Conservation (phyloP, 2,797 vertebrate genomes). For the Crenichthys baileyi region DNA sequence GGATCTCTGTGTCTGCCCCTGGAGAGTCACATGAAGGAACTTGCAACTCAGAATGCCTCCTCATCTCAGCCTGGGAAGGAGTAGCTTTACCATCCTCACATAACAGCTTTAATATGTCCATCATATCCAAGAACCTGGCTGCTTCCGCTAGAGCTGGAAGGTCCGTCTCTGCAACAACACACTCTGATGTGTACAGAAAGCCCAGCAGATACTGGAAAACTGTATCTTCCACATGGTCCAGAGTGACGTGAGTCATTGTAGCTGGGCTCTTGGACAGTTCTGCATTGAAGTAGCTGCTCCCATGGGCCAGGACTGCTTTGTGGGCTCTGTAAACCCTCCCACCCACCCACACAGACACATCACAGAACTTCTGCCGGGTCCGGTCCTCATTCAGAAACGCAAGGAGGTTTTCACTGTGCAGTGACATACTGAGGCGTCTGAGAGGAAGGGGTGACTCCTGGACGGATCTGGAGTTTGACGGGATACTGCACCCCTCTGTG, state of each 20-base stretch:
- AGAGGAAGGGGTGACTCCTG: constrained; percentile 62
- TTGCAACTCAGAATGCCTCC: constrained; percentile 52
- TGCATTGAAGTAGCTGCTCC: constrained; percentile 96
- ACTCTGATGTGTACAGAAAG: constrained; percentile 94
- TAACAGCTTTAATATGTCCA: constrained; percentile 90
- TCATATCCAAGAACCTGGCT: constrained; percentile 95
- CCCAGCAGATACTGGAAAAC: constrained; percentile 91
- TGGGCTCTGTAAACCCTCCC: constrained; percentile 89
- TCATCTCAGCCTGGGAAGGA: constrained; percentile 56
- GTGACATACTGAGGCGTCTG: constrained; percentile 84
- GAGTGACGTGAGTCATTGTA: constrained; percentile 80
- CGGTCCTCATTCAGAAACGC: constrained; percentile 93
- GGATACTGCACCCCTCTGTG: background rate
- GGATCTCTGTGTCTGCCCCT: constrained; percentile 64
- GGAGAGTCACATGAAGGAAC: constrained; percentile 54
- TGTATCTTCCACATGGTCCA: constrained; percentile 92
- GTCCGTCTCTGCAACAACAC: constrained; percentile 86
- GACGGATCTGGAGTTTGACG: constrained; percentile 7
- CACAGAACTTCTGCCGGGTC: constrained; percentile 86
- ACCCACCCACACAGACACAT: constrained; percentile 89
- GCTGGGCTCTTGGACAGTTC: constrained; percentile 91
- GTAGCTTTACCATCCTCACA: constrained; percentile 64
- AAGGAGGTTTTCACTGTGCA: constrained; percentile 88
- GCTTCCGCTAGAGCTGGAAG: constrained; percentile 89
- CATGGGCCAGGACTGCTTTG: constrained; percentile 95